Base-by-base conservation (phyloP, 92 coral and sea anemone genomes). In the Umimayanthus kanabou region DNA sequence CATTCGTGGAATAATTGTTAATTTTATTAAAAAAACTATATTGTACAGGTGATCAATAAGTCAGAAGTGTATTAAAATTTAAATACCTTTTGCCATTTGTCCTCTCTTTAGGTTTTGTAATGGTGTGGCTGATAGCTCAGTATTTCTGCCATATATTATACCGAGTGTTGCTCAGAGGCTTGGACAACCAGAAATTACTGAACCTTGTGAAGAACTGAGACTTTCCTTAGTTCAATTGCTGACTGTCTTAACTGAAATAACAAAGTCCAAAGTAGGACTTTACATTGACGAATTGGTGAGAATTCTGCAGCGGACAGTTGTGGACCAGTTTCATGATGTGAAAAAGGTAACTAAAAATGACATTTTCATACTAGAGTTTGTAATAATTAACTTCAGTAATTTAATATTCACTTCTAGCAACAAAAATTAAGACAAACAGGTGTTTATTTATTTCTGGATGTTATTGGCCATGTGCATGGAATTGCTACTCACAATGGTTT, bases 301-400 rank as follows among this genome's bases (percentile, higher is more conserved):
- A 85, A 91, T 97, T 53, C 92, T 97, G 61, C 99, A 97, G 71
- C 91, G 92, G 85, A 94, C 98, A 61, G 89, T 94, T 75, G 93
- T 94, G 39, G 99, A 95, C 78, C 98, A 96, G 77, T 97, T 95
- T 75, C 99, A 97, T 91, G 98, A 97, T n/a, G 99, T 95, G 5
- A 95, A 96, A 81, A 97, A 95, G 98, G 99, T 97, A 78, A 88
- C 7, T 42, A 42, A 42, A 4, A 42, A 42, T 42, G 5, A 42
- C 5, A 42, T 42, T 42, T 42, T 42, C 45, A 4, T 42, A 42
- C 7, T 42, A 42, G 45, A 42, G 45, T 42, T 42, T 42, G 45
- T 42, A 42, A 42, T 4, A 42, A 42, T 42, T 42, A 42, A 42
- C 45, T 42, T 3, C 45, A 42, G 2, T 42, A 4, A 42, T 6